Conservation (phyloP, 2,888 invertebrate genomes). For the Zhuqinia jingwanae region DNA sequence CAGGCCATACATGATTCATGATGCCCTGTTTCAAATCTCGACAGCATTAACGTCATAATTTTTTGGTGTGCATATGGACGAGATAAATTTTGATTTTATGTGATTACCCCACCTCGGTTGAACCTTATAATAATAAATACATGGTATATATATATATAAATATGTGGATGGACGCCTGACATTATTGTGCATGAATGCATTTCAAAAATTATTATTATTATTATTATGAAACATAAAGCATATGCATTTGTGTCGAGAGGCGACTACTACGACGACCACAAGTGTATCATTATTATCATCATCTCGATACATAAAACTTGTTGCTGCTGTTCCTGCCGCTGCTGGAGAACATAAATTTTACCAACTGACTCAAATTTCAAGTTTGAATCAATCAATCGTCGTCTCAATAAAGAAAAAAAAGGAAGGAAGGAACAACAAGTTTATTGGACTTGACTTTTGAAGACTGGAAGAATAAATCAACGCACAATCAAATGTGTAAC, state of each 20-base stretch:
- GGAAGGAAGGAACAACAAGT: not conserved
- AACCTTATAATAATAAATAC: not conserved
- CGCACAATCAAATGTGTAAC: constrained; percentile 9
- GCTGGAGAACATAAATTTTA: not conserved
- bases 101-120: constrained; percentile 24
- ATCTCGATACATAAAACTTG: not conserved
- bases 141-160: too few relatives aligned
- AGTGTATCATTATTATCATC: not conserved
- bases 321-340: not conserved
- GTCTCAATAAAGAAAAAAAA: not conserved
- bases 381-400: constrained; percentile 22
- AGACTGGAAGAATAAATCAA: constrained; percentile 46
- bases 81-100: constrained; percentile 33
- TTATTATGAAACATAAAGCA: not conserved
- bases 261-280: not conserved
- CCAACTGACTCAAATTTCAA: constrained; percentile 38
- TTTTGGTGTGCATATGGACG: not conserved
- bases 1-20: constrained; percentile 50
- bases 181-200: not conserved
- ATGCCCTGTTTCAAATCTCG: not conserved
- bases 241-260: too few relatives aligned
- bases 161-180: not conserved
- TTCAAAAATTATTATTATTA: not conserved
- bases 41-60: constrained; percentile 38
- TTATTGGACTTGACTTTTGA: constrained; percentile 57